Evolutionary conservation across 2,888 invertebrate species (phyloP).

Genomic region (Gastracanthus pulcherrimus): DNA sequence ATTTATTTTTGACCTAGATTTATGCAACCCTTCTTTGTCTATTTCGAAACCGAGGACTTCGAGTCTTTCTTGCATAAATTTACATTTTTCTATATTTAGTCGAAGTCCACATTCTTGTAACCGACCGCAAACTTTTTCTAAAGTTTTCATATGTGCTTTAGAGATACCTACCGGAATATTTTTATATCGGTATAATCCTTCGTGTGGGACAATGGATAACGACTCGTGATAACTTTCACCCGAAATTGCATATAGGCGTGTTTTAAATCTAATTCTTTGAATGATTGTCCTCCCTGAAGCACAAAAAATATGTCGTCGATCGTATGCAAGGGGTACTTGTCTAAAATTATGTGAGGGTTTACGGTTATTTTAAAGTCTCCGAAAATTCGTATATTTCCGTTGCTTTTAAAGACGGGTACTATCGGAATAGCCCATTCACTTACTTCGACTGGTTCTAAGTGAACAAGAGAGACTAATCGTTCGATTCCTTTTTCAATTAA

Average conservation of each 20-base stretch:
- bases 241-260: not conserved
- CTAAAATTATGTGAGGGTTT: not conserved
- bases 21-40: not conserved
- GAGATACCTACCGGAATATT: not conserved
- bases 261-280: not conserved
- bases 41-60: not conserved
- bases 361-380: not conserved
- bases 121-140: not conserved
- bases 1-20: not conserved
- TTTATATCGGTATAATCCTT: not conserved
- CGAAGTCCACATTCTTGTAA: not conserved
- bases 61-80: constrained; percentile 3
- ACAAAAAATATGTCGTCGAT: not conserved
- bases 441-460: not conserved
- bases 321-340: not conserved
- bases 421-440: not conserved
- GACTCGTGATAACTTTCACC: not conserved
- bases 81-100: not conserved
- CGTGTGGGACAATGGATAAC: not conserved
- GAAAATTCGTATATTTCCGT: not conserved
- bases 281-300: not conserved
- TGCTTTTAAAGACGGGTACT: not conserved
- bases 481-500: not conserved
- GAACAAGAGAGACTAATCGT: not conserved
- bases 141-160: not conserved